These are phyloP conservation scores for Bryconaethiops microstoma DNA, from an alignment of 2,797 vertebrate genomes.

Conservation along the genomic window DNA sequence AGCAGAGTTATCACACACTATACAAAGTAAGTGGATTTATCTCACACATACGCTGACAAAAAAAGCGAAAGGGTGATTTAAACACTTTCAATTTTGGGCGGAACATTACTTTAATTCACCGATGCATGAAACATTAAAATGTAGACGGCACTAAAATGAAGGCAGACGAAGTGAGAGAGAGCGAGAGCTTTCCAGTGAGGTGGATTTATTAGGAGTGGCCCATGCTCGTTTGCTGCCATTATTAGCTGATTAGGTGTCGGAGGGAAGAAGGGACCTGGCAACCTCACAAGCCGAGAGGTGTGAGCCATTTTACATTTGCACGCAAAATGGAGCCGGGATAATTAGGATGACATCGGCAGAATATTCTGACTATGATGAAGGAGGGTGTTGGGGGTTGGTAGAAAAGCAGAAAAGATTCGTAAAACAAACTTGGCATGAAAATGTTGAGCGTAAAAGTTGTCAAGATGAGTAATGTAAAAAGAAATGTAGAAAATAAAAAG, in stretches of 20 bases:
- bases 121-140: constrained; percentile 56
- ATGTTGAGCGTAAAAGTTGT: constrained; percentile 20
- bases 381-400: constrained; percentile 1
- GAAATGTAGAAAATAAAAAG: neutral
- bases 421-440: constrained; percentile 36
- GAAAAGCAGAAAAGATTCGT: constrained; percentile 20
- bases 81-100: constrained; percentile 28
- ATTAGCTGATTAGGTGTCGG: constrained; percentile 86
- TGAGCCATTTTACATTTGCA: constrained; percentile 66
- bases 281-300: constrained; percentile 71
- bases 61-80: constrained; percentile 34
- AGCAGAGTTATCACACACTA: constrained; percentile 28
- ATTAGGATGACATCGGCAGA: constrained; percentile 46
- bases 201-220: constrained; percentile 85
- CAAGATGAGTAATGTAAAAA: neutral
- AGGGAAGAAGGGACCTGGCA: constrained; percentile 77
- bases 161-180: constrained; percentile 35
- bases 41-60: constrained; percentile 20
- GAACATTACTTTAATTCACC: constrained; percentile 50
- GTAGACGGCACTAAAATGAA: constrained; percentile 50
- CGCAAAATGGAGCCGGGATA: constrained; percentile 43
- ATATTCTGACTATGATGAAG: constrained; percentile 24
- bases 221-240: constrained; percentile 84
- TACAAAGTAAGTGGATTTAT: constrained; percentile 24
- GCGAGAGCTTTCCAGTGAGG: constrained; percentile 20